phyloP scores from a whole-genome alignment of 2,113 vertebrate genomes.

The Muntiacus muntjak region DNA sequence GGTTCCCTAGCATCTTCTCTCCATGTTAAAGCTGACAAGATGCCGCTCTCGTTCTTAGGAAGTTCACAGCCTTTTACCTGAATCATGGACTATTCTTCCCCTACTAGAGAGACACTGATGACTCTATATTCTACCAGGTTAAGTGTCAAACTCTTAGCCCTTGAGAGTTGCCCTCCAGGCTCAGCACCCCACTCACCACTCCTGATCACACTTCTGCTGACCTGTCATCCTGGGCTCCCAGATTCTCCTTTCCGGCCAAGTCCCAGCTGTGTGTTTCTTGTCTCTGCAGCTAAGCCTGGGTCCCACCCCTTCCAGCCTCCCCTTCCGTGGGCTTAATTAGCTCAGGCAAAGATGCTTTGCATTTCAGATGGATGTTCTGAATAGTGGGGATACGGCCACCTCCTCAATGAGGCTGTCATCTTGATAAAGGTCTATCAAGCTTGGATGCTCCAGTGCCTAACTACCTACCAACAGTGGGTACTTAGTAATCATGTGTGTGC shows the following conservation, averaged over 20 bases:
- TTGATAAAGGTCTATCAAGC: not conserved
- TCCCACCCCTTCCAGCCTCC: not conserved
- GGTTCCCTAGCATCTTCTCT: not conserved
- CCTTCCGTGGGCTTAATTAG: not conserved
- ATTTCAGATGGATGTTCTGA: not conserved
- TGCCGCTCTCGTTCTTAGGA: not conserved
- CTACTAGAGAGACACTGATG: not conserved
- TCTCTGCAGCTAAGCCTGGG: not conserved
- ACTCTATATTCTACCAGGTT: not conserved
- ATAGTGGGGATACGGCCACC: not conserved
- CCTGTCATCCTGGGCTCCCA: not conserved
- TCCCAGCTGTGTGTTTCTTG: too few species aligned
- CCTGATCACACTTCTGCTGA: not conserved
- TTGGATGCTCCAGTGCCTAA: not conserved
- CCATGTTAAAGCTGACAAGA: not conserved
- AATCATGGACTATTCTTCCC: not conserved
- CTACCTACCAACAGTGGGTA: not conserved
- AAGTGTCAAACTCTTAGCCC: not conserved
- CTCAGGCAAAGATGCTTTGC: not conserved
- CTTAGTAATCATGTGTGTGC: not conserved
- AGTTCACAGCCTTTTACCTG: not conserved
- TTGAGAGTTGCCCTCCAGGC: not conserved
- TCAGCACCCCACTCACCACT: not conserved
- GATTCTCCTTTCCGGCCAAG: not conserved
- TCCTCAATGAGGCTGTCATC: not conserved